phyloP scores from a whole-genome alignment of 2,888 invertebrate genomes.

The Stenichneumon culpator region DNA sequence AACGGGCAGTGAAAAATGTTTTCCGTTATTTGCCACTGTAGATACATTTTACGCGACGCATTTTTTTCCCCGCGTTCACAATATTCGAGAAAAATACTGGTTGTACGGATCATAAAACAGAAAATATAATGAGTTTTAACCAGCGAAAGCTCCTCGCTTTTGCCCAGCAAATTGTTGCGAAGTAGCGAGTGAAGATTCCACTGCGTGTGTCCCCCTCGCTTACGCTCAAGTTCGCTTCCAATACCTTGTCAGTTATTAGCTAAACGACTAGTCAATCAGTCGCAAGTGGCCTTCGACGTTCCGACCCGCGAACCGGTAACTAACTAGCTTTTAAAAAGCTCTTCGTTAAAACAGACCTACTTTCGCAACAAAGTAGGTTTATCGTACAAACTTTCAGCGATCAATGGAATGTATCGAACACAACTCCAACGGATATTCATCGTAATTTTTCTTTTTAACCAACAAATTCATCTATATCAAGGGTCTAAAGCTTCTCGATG shows the following conservation, averaged over 20 bases:
- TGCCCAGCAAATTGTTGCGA: slow-evolving; percentile 27
- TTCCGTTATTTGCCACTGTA: not conserved
- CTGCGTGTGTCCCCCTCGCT: not conserved
- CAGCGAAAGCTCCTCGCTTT: slow-evolving; percentile 57
- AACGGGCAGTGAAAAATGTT: slow-evolving; percentile 12
- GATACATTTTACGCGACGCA: slow-evolving; percentile 2
- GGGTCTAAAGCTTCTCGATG: not conserved
- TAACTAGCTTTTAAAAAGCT: slow-evolving; percentile 8
- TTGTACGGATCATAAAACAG: slow-evolving; percentile 38
- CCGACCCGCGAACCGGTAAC: not conserved
- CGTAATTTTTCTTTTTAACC: not conserved
- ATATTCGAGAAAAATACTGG: slow-evolving; percentile 39
- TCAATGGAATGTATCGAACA: not conserved
- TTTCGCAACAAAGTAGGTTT: not conserved
- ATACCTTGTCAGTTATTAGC: slow-evolving; percentile 45
- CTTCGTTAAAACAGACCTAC: slow-evolving; percentile 4
- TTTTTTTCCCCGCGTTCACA: slow-evolving; percentile 11
- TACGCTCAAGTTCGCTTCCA: slow-evolving; percentile 4
- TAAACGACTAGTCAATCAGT: slow-evolving; percentile 57
- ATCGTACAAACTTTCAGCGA: not conserved
- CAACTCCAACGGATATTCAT: not conserved
- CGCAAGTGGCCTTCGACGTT: slow-evolving; percentile 41
- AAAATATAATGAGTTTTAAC: slow-evolving; percentile 34
- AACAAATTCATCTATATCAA: not conserved
- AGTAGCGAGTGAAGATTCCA: slow-evolving; percentile 2